Percentiles rank a stretch among this genome's conserved stretches.
Evolutionary conservation across 2,113 vertebrate species (phyloP).

Genomic region (Amblyornis subalaris): DNA sequence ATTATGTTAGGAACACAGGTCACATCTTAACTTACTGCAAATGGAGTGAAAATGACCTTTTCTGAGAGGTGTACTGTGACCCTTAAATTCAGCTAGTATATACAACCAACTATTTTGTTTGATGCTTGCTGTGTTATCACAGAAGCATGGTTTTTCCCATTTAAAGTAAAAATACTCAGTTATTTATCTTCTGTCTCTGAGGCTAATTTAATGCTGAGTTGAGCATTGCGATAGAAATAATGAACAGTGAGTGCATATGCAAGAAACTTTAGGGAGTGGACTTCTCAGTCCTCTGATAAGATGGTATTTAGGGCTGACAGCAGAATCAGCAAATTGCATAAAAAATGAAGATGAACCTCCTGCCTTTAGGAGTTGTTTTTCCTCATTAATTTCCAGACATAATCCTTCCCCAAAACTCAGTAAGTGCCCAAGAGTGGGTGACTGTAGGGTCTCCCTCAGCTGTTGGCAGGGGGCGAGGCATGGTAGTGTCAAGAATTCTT

Average conservation of each 20-base stretch:
- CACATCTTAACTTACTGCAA: background rate
- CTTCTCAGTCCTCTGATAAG: background rate
- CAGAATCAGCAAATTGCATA: background rate
- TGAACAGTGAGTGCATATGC: background rate
- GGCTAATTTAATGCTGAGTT: background rate
- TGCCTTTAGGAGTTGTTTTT: background rate
- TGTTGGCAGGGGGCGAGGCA: background rate
- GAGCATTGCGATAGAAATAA: background rate
- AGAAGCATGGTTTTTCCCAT: background rate
- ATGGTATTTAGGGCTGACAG: background rate
- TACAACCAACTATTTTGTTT: background rate
- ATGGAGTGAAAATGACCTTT: background rate
- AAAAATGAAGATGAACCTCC: background rate
- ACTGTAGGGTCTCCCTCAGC: background rate
- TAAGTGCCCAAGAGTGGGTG: background rate
- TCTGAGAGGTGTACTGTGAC: background rate
- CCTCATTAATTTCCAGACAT: background rate
- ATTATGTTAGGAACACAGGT: background rate
- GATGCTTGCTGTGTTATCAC: background rate
- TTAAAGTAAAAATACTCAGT: background rate
- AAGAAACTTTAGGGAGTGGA: background rate
- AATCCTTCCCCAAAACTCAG: background rate
- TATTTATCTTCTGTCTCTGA: background rate
- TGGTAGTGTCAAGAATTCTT: background rate
- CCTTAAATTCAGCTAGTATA: background rate